A percentile compares a stretch with the other conserved stretches of the same genome.
Evolutionary conservation across 2,888 invertebrate genomes (phyloP).

Genomic region (Cremastinae sp.): DNA sequence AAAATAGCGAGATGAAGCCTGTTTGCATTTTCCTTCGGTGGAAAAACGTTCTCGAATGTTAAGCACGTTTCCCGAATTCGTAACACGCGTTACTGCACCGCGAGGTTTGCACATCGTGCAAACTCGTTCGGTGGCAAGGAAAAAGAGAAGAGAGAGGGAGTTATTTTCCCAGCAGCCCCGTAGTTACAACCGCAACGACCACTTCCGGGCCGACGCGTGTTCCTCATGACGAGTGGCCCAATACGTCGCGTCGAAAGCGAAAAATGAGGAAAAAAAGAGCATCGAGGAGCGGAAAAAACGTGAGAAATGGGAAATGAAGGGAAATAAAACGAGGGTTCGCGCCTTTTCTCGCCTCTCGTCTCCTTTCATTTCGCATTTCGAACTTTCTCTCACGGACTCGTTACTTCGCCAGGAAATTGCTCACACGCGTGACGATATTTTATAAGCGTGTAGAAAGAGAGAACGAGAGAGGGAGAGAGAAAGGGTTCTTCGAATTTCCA

Average conservation of each 20-base stretch:
- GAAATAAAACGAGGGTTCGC: not conserved
- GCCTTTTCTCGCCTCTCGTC: not conserved
- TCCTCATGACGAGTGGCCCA: slow-evolving; percentile 44
- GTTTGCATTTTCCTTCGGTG: not conserved
- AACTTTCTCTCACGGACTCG: not conserved
- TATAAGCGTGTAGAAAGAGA: too few species aligned
- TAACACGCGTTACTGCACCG: slow-evolving; percentile 39
- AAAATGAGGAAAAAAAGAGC: not conserved
- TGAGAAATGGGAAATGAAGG: not conserved
- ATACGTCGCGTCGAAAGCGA: not conserved
- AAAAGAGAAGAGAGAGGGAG: not conserved
- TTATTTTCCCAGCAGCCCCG: slow-evolving; percentile 34
- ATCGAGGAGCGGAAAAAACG: not conserved
- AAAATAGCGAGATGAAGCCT: not conserved
- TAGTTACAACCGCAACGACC: slow-evolving; percentile 45
- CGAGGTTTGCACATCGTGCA: slow-evolving; percentile 36
- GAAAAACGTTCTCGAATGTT: slow-evolving; percentile 22
- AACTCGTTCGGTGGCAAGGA: not conserved
- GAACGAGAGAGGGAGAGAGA: too few species aligned
- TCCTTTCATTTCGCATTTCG: not conserved
- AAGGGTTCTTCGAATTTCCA: too few species aligned
- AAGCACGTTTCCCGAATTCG: slow-evolving; percentile 49
- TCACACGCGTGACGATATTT: slow-evolving; percentile 7
- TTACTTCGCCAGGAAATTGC: not conserved
- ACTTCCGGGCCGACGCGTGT: slow-evolving; percentile 49